phyloP scores from a whole-genome alignment of 2,113 vertebrate species.

The Podilymbus podiceps region DNA sequence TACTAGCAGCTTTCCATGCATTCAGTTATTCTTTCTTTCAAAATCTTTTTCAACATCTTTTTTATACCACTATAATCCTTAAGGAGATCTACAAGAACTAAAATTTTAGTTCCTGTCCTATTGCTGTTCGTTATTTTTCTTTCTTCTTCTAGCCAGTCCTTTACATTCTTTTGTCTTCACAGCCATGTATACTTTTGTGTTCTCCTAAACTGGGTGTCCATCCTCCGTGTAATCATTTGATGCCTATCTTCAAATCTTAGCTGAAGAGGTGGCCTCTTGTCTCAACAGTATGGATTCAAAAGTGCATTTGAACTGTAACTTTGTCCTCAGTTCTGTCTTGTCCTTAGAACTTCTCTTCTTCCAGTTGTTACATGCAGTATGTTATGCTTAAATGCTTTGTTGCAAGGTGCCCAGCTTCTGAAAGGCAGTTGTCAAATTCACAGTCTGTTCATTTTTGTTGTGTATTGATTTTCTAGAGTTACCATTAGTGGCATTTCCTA shows the following conservation, averaged over 20 bases:
- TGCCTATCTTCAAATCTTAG: neutral
- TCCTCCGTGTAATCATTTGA: neutral
- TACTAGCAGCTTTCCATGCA: neutral
- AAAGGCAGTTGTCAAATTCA: neutral
- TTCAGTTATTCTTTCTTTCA: neutral
- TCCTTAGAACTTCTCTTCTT: neutral
- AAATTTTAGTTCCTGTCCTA: neutral
- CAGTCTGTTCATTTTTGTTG: neutral
- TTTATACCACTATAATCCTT: neutral
- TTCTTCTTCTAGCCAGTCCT: neutral
- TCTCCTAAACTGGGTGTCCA: neutral
- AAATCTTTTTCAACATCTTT: neutral
- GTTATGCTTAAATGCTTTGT: neutral
- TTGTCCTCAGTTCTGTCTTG: neutral
- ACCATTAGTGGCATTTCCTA: neutral
- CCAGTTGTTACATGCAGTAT: neutral
- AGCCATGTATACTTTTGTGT: neutral
- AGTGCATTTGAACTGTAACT: neutral
- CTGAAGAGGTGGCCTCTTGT: neutral
- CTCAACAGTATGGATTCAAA: neutral
- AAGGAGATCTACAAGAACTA: neutral
- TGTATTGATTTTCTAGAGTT: neutral
- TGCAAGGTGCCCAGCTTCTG: neutral
- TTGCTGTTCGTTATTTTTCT: neutral
- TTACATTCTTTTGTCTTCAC: neutral